phyloP scores from a whole-genome alignment of 1,140 invertebrate species.

The Rhynchophorus ferrugineus region DNA sequence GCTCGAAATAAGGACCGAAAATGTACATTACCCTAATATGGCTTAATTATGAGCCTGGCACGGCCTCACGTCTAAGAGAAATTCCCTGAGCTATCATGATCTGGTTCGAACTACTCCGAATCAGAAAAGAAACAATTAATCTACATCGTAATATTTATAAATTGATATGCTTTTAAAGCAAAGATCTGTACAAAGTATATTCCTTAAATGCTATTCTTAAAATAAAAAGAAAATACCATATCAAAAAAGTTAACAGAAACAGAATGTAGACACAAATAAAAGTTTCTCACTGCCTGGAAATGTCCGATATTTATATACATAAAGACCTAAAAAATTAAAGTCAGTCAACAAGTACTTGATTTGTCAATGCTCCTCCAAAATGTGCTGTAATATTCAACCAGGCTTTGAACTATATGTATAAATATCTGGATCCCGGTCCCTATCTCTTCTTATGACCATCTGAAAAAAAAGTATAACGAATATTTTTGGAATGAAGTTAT shows the following conservation, averaged over 20 bases:
- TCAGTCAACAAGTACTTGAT: constrained; percentile 7
- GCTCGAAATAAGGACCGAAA: background rate
- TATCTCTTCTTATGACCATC: constrained; percentile 38
- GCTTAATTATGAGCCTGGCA: constrained; percentile 23
- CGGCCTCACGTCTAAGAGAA: constrained; percentile 8
- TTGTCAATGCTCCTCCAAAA: constrained; percentile 19
- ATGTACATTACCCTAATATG: constrained; percentile 16
- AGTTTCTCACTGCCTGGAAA: no score
- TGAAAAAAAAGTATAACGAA: constrained; percentile 21
- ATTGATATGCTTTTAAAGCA: background rate
- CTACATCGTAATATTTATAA: background rate
- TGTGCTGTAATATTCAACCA: constrained; percentile 28
- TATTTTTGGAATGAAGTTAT: background rate
- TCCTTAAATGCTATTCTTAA: no score
- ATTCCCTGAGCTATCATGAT: background rate
- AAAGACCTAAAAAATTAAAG: background rate
- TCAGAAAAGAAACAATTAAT: no score
- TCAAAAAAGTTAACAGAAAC: background rate
- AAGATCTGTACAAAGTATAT: no score
- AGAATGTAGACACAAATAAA: background rate
- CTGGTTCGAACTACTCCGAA: background rate
- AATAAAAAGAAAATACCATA: background rate
- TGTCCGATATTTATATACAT: no score
- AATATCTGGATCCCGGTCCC: constrained; percentile 26
- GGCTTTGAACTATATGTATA: constrained; percentile 33